Conservation (phyloP, 64 coral and sea anemone genomes). For the Porites lutea region DNA sequence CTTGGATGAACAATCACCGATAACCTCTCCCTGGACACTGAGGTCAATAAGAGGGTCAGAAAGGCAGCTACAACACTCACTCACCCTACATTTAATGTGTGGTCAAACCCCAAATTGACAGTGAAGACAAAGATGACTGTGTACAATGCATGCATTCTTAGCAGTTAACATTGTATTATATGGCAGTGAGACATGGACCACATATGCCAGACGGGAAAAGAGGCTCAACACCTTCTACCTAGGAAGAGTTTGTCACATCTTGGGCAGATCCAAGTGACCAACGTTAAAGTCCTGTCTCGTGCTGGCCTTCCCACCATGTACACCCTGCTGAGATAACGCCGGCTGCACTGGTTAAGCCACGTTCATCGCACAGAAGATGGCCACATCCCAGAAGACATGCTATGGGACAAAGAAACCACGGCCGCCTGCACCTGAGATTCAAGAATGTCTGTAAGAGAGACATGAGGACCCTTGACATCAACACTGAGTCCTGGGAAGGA, state of each 20-base stretch:
- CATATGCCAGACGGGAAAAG: slow-evolving; percentile 1
- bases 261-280: not conserved
- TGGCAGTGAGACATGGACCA: slow-evolving; percentile 27
- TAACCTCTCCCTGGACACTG: not conserved
- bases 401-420: not conserved
- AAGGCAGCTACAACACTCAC: slow-evolving; percentile 1
- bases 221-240: slow-evolving; percentile 16
- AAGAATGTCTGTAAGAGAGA: not conserved
- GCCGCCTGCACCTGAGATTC: not conserved
- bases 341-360: slow-evolving; percentile 22
- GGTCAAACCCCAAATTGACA: not conserved
- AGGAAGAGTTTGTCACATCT: not conserved
- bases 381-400: not conserved
- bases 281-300: not conserved
- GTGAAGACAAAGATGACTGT: slow-evolving; percentile 2
- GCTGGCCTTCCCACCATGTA: not conserved
- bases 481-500: not conserved
- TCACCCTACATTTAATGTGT: not conserved
- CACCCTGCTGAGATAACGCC: not conserved
- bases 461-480: not conserved
- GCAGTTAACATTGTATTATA: not conserved
- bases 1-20: not conserved
- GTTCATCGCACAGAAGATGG: not conserved
- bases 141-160: slow-evolving; percentile 15
- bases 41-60: not conserved